Conservation (phyloP, 2,113 vertebrate genomes). For the Mesitornis unicolor region DNA sequence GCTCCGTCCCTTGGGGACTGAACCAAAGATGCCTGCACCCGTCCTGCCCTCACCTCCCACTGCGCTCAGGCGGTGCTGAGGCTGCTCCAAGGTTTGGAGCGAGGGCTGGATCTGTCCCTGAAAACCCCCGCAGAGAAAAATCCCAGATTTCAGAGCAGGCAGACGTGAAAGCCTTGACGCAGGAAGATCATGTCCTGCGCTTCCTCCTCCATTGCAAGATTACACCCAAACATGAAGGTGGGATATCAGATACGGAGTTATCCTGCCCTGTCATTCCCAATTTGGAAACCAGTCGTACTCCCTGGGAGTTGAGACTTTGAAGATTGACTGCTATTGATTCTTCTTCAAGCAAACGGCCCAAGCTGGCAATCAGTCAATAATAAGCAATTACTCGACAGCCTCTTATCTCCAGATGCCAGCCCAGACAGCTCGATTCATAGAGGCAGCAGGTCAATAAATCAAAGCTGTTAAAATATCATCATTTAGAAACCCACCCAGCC, state of each 20-base stretch:
- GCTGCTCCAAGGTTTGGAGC: neutral
- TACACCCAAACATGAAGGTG: neutral
- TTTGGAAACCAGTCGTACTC: constrained; percentile 37
- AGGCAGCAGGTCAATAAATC: constrained; percentile 52
- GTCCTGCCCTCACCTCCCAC: neutral
- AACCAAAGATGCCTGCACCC: neutral
- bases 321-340: constrained; percentile 62
- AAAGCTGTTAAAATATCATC: constrained; percentile 43
- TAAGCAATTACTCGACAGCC: constrained; percentile 57
- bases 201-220: neutral
- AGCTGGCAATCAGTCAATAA: constrained; percentile 66
- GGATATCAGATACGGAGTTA: neutral
- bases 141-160: neutral
- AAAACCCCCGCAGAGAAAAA: neutral
- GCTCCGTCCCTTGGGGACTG: neutral
- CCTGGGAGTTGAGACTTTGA: constrained; percentile 26
- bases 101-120: neutral
- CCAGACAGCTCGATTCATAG: constrained; percentile 32
- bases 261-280: constrained; percentile 28
- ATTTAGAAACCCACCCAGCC: constrained; percentile 6
- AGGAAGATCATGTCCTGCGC: neutral
- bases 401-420: constrained; percentile 61
- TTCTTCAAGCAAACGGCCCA: constrained; percentile 36
- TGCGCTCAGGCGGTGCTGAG: neutral
- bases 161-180: neutral